Percentiles rank a stretch among this genome's conserved stretches.
These are phyloP conservation scores for Colletes gigas DNA, from an alignment of 1,140 invertebrate genomes.

Conservation along the genomic window DNA sequence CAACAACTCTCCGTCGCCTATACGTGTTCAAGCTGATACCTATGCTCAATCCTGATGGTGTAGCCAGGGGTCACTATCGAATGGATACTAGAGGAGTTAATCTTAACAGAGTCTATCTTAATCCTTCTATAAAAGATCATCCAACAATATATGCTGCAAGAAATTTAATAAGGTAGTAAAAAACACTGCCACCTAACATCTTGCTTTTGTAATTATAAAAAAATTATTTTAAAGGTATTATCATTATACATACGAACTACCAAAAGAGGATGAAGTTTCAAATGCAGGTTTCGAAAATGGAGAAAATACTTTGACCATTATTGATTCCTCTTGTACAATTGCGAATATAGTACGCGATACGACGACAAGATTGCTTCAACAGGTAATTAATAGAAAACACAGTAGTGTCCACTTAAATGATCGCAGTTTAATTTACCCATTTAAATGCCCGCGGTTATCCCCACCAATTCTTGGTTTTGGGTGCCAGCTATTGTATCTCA, in stretches of 20 bases:
- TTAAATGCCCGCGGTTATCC: no score
- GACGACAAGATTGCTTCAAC: slow-evolving; percentile 73
- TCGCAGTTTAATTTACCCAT: no score
- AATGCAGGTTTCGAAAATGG: slow-evolving; percentile 64
- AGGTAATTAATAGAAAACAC: slow-evolving; percentile 59
- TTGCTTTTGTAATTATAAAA: slow-evolving; percentile 70
- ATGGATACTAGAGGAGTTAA: slow-evolving; percentile 95
- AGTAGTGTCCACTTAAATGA: no score
- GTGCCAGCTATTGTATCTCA: no score
- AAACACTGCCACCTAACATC: not conserved
- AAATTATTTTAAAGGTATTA: slow-evolving; percentile 79
- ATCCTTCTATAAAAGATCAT: slow-evolving; percentile 88
- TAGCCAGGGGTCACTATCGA: slow-evolving; percentile 93
- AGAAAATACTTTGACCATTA: slow-evolving; percentile 64
- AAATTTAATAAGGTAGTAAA: slow-evolving; percentile 86
- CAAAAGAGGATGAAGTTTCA: slow-evolving; percentile 70
- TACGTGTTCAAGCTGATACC: slow-evolving; percentile 97
- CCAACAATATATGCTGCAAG: slow-evolving; percentile 92
- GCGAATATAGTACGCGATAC: slow-evolving; percentile 69
- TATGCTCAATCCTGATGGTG: slow-evolving; percentile 96
- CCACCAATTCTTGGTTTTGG: no score
- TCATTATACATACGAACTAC: slow-evolving; percentile 81
- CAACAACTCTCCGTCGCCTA: slow-evolving; percentile 86
- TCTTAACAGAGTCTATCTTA: slow-evolving; percentile 92
- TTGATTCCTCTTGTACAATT: slow-evolving; percentile 54